Base-by-base conservation (phyloP, 2,888 invertebrate species). In the Nymphalis urticae region DNA sequence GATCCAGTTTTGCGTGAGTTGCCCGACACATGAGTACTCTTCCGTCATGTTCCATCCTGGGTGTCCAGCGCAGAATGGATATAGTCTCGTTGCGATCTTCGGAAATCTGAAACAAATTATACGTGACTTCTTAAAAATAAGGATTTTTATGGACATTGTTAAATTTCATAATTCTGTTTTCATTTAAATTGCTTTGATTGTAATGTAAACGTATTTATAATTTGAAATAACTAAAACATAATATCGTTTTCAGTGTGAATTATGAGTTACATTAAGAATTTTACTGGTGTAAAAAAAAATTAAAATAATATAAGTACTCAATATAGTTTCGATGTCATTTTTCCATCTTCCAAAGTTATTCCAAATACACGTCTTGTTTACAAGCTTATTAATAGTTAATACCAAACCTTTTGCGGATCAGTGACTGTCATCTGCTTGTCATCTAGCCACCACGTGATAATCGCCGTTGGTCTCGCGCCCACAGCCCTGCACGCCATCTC, bases 381-480 rank as follows among this genome's bases (percentile, higher is more conserved):
- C 13, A 42, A 42, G 4, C 51, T 42, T 64, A 62, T n/a, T 63
- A 50, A 50, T 32, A 6, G 1, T 24, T 2, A 21, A 21, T 21
- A 21, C 21, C 66, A 72, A 81, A 91, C 92, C 83, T 88, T 87
- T 71, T 91, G 90, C 21, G 82, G 76, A 2, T 82, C 82, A 17
- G 74, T 74, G 1, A 84, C 80, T 56, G 92, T 92, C 75, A 97
- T 87, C 75, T 94, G 95, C 72, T 94, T 94, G 60, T 94, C 95
- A 79, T 96, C 96, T 90, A 97, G 94, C 95, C 95, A 97, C 98
- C 98, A 98, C 0, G 96, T 95, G 72, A 98, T 95, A 80, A 95
- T 94, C 0, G 97, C 97, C 0, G 97, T 96, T 0, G 98, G 97
- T 72, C 97, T 91, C 5, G 98, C 97, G 0, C 98, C 98, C 61